A percentile compares a stretch with the other conserved stretches of the same genome.
Conservation (phyloP, 2,113 vertebrate genomes). For the Erinaceus europaeus region DNA sequence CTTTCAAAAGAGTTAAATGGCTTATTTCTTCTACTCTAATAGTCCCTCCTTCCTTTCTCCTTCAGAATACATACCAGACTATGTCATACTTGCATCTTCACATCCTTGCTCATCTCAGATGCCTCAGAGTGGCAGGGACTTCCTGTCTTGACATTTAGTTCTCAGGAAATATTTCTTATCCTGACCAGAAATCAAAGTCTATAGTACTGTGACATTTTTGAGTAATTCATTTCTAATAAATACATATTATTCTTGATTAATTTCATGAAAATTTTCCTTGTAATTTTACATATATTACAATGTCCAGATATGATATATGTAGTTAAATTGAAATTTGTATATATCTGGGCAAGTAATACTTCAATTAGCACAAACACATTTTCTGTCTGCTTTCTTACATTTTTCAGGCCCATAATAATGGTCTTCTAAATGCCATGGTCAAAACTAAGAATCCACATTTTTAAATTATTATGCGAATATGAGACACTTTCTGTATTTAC, state of each 20-base stretch:
- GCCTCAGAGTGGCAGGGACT: neutral
- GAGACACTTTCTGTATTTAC: neutral
- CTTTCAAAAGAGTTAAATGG: neutral
- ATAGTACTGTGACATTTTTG: neutral
- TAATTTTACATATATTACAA: neutral
- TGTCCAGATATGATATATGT: neutral
- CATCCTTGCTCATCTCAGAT: neutral
- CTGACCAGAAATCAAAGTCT: neutral
- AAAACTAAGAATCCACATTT: neutral
- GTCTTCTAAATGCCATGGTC: neutral
- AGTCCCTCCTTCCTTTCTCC: neutral
- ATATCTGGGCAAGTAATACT: neutral
- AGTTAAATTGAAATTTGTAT: neutral
- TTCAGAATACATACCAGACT: neutral
- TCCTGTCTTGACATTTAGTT: neutral
- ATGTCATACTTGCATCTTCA: accelerated
- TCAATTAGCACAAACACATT: neutral
- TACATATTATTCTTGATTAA: neutral
- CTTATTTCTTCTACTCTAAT: neutral
- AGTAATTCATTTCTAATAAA: neutral
- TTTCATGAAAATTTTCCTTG: neutral
- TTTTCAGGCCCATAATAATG: neutral
- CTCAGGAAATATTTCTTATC: neutral
- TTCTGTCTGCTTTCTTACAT: neutral
- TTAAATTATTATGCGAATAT: constrained; percentile 1